phyloP scores from a whole-genome alignment of 1,140 invertebrate genomes.

The Himalopsyche phryganea region DNA sequence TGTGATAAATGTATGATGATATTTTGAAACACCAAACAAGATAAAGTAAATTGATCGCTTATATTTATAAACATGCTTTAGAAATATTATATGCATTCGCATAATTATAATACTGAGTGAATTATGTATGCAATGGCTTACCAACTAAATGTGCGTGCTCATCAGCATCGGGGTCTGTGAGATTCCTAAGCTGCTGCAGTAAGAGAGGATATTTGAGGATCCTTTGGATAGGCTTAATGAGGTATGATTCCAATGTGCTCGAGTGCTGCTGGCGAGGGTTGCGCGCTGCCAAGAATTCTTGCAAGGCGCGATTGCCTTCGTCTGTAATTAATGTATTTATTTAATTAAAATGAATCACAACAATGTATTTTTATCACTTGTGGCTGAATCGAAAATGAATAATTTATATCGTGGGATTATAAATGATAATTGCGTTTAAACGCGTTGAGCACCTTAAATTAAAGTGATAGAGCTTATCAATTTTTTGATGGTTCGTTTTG shows the following conservation, averaged over 20 bases:
- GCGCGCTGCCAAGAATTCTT: constrained; percentile 89
- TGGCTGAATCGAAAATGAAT: too few species aligned
- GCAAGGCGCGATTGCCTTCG: constrained; percentile 92
- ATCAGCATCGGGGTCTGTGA: constrained; percentile 87
- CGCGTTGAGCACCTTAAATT: too few species aligned
- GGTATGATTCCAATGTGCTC: constrained; percentile 93
- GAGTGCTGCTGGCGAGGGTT: constrained; percentile 96
- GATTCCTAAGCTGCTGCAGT: constrained; percentile 89
- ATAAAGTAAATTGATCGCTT: too few species aligned
- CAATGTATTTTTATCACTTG: not conserved
- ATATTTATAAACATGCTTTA: too few species aligned
- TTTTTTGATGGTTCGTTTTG: too few species aligned
- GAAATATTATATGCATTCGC: too few species aligned
- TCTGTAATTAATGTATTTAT: constrained; percentile 49
- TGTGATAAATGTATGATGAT: too few species aligned
- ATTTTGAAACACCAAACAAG: too few species aligned
- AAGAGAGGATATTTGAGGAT: constrained; percentile 97
- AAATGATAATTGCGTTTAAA: too few species aligned
- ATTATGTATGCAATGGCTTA: constrained; percentile 54
- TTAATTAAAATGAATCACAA: not conserved
- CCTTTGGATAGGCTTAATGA: constrained; percentile 98
- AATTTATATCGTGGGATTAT: too few species aligned
- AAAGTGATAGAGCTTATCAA: too few species aligned
- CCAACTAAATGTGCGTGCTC: constrained; percentile 91
- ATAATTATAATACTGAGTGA: too few species aligned